A percentile compares a stretch with the other conserved stretches of the same genome.
These are phyloP conservation scores for Ciconia boyciana DNA, from an alignment of 2,113 vertebrate species.

Conservation along the genomic window DNA sequence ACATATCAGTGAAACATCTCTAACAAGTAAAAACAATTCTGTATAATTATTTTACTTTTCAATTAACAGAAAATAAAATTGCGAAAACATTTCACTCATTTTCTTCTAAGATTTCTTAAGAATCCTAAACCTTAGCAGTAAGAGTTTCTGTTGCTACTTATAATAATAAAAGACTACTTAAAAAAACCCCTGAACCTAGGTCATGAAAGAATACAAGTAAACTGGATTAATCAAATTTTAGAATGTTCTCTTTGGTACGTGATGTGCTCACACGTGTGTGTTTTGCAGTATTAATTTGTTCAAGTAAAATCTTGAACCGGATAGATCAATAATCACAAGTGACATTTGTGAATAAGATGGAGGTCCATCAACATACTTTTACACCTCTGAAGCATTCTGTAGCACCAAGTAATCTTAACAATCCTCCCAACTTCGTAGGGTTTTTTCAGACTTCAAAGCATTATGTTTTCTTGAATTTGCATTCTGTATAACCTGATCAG, in stretches of 20 bases:
- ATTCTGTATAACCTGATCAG: background rate
- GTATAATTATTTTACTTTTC: background rate
- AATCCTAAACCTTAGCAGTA: background rate
- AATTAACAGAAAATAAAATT: background rate
- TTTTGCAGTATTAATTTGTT: background rate
- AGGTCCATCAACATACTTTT: background rate
- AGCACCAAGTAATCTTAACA: background rate
- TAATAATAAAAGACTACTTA: background rate
- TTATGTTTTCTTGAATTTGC: background rate
- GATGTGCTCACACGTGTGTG: rapidly evolving
- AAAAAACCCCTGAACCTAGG: background rate
- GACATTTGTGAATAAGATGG: background rate
- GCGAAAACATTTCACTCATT: background rate
- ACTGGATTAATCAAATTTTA: background rate
- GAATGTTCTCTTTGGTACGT: background rate
- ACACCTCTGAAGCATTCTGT: background rate
- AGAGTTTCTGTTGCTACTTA: background rate
- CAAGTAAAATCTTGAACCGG: background rate
- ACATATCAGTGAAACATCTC: background rate
- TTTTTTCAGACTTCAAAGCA: background rate
- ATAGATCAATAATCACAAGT: background rate
- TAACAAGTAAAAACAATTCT: background rate
- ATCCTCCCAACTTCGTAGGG: rapidly evolving
- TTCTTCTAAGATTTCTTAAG: background rate
- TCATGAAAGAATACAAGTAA: background rate